A percentile compares a stretch with the other conserved stretches of the same genome.
These are phyloP conservation scores for Cacatua alba DNA, from an alignment of 2,113 vertebrate species.

Conservation along the genomic window DNA sequence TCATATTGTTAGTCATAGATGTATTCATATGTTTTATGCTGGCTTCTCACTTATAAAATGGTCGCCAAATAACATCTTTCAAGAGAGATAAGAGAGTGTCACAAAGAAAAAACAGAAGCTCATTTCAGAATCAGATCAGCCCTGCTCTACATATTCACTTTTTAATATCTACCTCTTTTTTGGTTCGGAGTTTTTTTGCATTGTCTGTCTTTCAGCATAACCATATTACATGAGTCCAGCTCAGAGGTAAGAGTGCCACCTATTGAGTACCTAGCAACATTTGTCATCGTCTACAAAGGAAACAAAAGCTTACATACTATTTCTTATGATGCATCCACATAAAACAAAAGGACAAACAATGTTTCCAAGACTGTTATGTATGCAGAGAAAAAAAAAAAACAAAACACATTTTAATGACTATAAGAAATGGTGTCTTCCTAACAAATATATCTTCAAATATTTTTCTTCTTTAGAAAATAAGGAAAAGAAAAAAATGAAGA, in stretches of 20 bases:
- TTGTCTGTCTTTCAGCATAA: not conserved
- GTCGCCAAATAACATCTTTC: not conserved
- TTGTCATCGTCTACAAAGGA: not conserved
- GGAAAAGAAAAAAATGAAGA: not conserved
- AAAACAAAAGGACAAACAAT: not conserved
- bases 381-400: not conserved
- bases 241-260: constrained; percentile 74
- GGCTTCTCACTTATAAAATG: not conserved
- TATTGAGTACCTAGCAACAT: constrained; percentile 42
- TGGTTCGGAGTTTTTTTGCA: not conserved
- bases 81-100: not conserved
- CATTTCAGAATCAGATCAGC: not conserved
- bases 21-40: not conserved
- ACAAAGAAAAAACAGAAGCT: not conserved
- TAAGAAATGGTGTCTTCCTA: not conserved
- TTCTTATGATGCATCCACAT: not conserved
- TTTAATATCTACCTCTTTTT: not conserved
- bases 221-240: not conserved
- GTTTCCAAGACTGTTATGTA: not conserved
- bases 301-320: not conserved
- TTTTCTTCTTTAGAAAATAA: not conserved
- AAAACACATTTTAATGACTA: not conserved
- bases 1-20: not conserved
- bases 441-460: not conserved
- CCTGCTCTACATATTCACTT: not conserved